Base-by-base conservation (phyloP, 2,888 invertebrate genomes). In the Drosophila mettleri region DNA sequence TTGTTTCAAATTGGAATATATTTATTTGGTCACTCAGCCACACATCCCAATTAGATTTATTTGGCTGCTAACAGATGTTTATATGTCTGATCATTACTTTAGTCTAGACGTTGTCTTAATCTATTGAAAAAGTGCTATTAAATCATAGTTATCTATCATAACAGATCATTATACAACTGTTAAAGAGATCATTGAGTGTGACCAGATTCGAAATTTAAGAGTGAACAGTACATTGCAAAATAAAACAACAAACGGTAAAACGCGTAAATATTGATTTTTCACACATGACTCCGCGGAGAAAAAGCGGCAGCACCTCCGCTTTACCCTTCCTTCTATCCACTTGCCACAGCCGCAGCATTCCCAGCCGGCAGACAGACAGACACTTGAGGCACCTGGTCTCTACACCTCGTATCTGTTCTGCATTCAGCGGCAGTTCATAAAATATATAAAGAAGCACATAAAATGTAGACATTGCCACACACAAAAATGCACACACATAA, bases 201-300 rank as follows among this genome's bases (percentile, higher is more conserved):
- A 53, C 52, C 48, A 75, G 18, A 9, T 31, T 10, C 4, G 33
- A 45, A 41, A 34, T 55, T 53, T 51, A 39, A 38, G 51, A 20
- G 12, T 34, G 27, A 38, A 53, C 48, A 41, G 22, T 60, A 29
- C 33, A 52, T 12, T 41, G n/a, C 43, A 62, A 54, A 67, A 60
- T 27, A 36, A 34, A 76, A 59, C 41, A 63, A 53, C 36, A 63
- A 60, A 39, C 29, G 39, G 36, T 43, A 53, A 77, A 78, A 63
- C 80, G 78, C 79, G 80, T 88, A 83, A 82, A 82, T 91, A 90
- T 91, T 91, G 91, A 90, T 90, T 90, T 90, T 90, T 90, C 90
- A 83, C 80, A 78, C 76, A 79, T 86, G 69, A 62, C 69, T 72
- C 78, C 77, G 54, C 14, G 29, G 31, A 53, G 48, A 52, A 73